A percentile compares a stretch with the other conserved stretches of the same genome.
Conservation (phyloP, 2,888 invertebrate genomes). For the Tineola bisselliella region DNA sequence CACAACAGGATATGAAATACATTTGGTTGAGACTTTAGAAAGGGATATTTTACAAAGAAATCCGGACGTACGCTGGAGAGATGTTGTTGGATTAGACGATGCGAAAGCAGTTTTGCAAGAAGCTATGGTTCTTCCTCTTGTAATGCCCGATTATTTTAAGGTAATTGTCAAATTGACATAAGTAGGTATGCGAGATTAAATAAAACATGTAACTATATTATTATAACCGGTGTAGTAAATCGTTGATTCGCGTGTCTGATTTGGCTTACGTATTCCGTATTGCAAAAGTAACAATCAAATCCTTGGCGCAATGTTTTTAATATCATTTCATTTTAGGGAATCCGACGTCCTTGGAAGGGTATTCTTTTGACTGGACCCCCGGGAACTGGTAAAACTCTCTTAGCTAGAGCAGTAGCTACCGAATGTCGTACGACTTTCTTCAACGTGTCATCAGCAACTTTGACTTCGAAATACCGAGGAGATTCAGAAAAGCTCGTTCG, state of each 20-base stretch:
- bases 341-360: conserved; percentile 85
- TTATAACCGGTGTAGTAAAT: conserved; percentile 23
- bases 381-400: conserved; percentile 82
- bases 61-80: conserved; percentile 84
- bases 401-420: conserved; percentile 88
- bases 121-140: conserved; percentile 85
- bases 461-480: conserved; percentile 90
- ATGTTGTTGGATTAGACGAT: conserved; percentile 78
- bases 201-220: not conserved
- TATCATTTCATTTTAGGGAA: conserved; percentile 53
- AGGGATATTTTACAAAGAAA: conserved; percentile 85
- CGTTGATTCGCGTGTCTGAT: conserved; percentile 43
- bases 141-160: conserved; percentile 91
- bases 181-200: not conserved
- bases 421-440: conserved; percentile 91
- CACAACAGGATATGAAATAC: conserved; percentile 75
- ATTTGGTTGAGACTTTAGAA: conserved; percentile 84
- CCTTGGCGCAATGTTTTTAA: not conserved
- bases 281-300: not conserved
- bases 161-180: conserved; percentile 42
- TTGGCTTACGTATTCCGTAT: not conserved
- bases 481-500: conserved; percentile 91
- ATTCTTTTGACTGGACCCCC: conserved; percentile 75
- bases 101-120: conserved; percentile 83
- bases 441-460: conserved; percentile 85